These are phyloP conservation scores for Macaca fascicularis DNA, from an alignment of 2,113 vertebrate genomes.

Conservation along the genomic window DNA sequence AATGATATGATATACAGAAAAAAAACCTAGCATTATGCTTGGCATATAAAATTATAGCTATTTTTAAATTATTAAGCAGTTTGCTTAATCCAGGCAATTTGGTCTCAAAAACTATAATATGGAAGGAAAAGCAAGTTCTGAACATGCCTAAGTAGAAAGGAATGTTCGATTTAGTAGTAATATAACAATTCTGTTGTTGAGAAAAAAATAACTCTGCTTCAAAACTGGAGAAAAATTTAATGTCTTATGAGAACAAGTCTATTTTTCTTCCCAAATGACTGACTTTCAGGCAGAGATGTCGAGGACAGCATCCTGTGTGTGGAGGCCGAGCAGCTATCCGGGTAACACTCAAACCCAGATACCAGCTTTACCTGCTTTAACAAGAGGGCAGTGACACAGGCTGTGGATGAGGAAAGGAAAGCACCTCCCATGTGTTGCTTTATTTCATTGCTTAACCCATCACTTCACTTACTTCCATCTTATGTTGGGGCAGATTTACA, in stretches of 20 bases:
- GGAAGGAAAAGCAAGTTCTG: not conserved
- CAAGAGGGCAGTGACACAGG: not conserved
- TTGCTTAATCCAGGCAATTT: not conserved
- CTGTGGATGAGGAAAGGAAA: not conserved
- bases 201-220: not conserved
- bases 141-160: not conserved
- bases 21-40: not conserved
- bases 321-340: not conserved
- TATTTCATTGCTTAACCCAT: not conserved
- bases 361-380: not conserved
- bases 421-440: not conserved
- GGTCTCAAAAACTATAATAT: not conserved
- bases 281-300: not conserved
- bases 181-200: not conserved
- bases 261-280: not conserved
- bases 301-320: fast-evolving
- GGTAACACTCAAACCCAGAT: fast-evolving
- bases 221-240: not conserved
- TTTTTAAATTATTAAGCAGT: not conserved
- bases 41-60: not conserved
- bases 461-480: not conserved
- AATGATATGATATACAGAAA: not conserved
- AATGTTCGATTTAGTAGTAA: not conserved
- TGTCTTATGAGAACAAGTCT: not conserved
- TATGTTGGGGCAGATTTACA: not conserved